Evolutionary conservation across 2,797 vertebrate genomes (phyloP).

Genomic region (Chlorospingus flavigularis): DNA sequence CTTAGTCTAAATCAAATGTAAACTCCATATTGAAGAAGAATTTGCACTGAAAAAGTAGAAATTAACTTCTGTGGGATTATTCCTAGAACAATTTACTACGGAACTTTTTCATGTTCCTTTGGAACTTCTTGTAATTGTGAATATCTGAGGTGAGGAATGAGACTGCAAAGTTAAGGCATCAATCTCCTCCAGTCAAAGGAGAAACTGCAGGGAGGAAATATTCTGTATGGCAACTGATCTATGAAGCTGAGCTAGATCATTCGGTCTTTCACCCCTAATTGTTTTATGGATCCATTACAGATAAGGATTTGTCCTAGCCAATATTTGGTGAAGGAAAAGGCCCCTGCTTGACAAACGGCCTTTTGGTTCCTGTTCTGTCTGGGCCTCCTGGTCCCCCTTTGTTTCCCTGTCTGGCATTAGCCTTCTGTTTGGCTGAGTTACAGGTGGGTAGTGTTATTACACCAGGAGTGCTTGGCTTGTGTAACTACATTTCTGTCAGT

Average conservation of each 20-base stretch:
- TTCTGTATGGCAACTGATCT: not conserved
- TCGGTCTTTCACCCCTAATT: not conserved
- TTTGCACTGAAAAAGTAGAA: not conserved
- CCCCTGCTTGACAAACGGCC: not conserved
- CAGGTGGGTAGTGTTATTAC: not conserved
- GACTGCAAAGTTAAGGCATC: not conserved
- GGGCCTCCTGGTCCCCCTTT: not conserved
- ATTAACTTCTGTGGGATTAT: not conserved
- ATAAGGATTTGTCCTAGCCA: not conserved
- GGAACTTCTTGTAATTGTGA: not conserved
- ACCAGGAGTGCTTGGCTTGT: not conserved
- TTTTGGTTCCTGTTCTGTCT: slow-evolving; percentile 8
- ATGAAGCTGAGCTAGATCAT: not conserved
- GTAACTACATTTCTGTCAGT: slow-evolving; percentile 14
- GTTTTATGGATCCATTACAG: not conserved
- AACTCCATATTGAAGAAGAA: not conserved
- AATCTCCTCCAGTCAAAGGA: not conserved
- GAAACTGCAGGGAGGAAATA: not conserved
- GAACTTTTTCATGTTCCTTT: not conserved
- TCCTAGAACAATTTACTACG: not conserved
- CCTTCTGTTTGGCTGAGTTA: not conserved
- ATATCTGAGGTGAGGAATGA: not conserved
- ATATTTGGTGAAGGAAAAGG: slow-evolving; percentile 1
- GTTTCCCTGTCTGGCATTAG: not conserved
- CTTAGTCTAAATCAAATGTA: not conserved